A percentile compares a stretch with the other conserved stretches of the same genome.
phyloP scores from a whole-genome alignment of 1,140 invertebrate species.

The Hydropsyche tenuis region DNA sequence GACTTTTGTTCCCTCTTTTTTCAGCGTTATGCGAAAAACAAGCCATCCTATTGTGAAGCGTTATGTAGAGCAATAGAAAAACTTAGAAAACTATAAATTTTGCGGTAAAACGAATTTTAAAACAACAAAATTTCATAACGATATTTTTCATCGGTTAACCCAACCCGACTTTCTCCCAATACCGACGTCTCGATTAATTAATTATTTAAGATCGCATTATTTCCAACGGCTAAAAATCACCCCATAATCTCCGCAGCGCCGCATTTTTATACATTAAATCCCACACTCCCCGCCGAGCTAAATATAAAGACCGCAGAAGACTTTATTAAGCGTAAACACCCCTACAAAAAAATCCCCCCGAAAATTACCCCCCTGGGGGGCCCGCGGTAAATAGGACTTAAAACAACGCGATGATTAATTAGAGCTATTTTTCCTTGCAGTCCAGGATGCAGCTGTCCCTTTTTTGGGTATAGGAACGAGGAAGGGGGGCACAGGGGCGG shows the following conservation, averaged over 20 bases:
- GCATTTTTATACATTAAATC: neutral
- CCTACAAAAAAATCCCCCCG: conserved; percentile 1
- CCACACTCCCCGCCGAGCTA: neutral
- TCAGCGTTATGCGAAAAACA: too few relatives aligned
- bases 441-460: conserved; percentile 19
- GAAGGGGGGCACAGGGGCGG: neutral
- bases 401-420: conserved; percentile 25
- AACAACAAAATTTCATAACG: too few relatives aligned
- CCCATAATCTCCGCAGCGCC: neutral
- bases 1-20: too few relatives aligned
- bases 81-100: too few relatives aligned
- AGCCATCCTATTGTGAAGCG: too few relatives aligned
- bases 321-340: conserved; percentile 24
- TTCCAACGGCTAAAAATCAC: neutral
- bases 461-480: neutral
- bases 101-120: too few relatives aligned
- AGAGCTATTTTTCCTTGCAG: conserved; percentile 8
- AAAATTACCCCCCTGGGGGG: neutral
- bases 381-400: conserved; percentile 5
- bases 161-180: too few relatives aligned
- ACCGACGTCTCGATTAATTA: conserved; percentile 3
- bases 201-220: conserved; percentile 18
- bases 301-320: conserved; percentile 16
- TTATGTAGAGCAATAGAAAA: too few relatives aligned
- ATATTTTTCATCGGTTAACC: too few relatives aligned